Base-by-base conservation (phyloP, 1,140 invertebrate genomes). In the Bombus consobrinus region DNA sequence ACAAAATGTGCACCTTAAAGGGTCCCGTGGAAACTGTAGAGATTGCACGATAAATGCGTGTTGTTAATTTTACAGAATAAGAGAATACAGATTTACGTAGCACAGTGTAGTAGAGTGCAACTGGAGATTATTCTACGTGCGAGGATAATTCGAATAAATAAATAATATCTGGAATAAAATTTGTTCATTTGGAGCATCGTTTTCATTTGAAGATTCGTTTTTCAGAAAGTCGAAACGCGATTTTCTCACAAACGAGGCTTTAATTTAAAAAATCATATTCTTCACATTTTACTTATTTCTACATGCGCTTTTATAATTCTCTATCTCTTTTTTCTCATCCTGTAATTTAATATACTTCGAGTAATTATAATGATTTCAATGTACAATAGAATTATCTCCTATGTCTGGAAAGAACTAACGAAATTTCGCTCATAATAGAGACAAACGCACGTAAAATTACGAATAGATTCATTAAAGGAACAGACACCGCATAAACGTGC, bases 381-480 rank as follows among this genome's bases (percentile, higher is more conserved):
- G n/a, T 66, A 47, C 15, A 47, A 47, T 47, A 32, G 32, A 32
- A 66, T 12, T 32, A 66, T 66, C 15, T 32, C 6, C 64, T 32
- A 18, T 32, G 34, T 39, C 18, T 22, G 68, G 37, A 12, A 34
- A 69, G 68, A 69, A 69, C 12, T 39, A 22, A 39, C 22, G 37
- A 22, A 37, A 34, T 69, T 69, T 39, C 25, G 68, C 34, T 25
- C 22, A 69, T 81, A 47, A 57, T 39, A 28, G n/a, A 39, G 37
- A 81, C 68, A 41, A 57, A 39, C 69, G 8, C 47, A 37, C 15
- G 66, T 34, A 39, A 73, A 53, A 57, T 41, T 43, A 57, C 47
- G 32, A 80, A 69, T 80, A 53, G 32, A 47, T 80, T 80, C 41
- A 69, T 80, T 80, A 47, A 68, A 47, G 47, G 32, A 59, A 37